Percentiles rank a stretch among this genome's conserved stretches.
phyloP scores from a whole-genome alignment of 2,888 invertebrate genomes.

The Phalera bucephala region DNA sequence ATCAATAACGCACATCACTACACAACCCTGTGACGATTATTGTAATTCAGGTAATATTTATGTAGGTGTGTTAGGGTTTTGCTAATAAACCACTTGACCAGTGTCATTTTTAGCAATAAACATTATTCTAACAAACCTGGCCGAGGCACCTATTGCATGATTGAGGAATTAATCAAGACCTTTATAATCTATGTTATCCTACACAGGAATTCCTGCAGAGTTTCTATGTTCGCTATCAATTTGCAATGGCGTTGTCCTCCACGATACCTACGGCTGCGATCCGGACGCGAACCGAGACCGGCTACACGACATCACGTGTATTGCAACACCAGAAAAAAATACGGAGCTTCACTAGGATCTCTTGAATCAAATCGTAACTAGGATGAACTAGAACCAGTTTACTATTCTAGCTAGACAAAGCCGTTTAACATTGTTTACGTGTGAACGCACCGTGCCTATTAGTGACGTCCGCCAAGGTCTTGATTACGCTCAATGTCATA shows the following conservation, averaged over 20 bases:
- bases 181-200: too few relatives aligned
- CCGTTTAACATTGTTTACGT: slow-evolving; percentile 59
- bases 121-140: too few relatives aligned
- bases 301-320: slow-evolving; percentile 36
- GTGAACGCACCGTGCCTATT: slow-evolving; percentile 46
- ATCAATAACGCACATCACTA: too few relatives aligned
- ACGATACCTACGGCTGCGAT: slow-evolving; percentile 18
- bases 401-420: slow-evolving; percentile 32
- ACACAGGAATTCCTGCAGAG: too few relatives aligned
- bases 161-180: too few relatives aligned
- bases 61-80: too few relatives aligned
- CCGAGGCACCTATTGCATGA: too few relatives aligned
- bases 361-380: slow-evolving; percentile 41
- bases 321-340: slow-evolving; percentile 37
- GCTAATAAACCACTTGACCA: too few relatives aligned
- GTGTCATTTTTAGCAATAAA: too few relatives aligned
- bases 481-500: slow-evolving; percentile 48
- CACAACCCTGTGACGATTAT: too few relatives aligned
- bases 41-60: too few relatives aligned
- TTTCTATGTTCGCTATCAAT: too few relatives aligned
- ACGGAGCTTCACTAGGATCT: slow-evolving; percentile 63
- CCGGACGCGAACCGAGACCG: slow-evolving; percentile 31
- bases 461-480: slow-evolving; percentile 58
- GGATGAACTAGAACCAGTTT: slow-evolving; percentile 49
- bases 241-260: slow-evolving; percentile 37